Percentiles rank a stretch among this genome's conserved stretches.
Evolutionary conservation across 2,888 invertebrate genomes (phyloP).

Genomic region (Cantharis nigra): DNA sequence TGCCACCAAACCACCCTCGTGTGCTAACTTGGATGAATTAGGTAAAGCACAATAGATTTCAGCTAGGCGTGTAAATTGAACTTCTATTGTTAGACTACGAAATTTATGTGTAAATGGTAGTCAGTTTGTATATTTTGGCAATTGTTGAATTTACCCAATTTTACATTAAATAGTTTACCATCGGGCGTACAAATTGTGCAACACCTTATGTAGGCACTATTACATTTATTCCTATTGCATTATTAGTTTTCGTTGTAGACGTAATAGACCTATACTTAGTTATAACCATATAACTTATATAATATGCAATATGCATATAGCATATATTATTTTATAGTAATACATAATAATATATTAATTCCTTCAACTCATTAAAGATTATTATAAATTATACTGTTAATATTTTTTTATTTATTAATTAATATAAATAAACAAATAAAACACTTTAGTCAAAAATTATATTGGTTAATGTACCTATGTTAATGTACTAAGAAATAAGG

Average conservation of each 20-base stretch:
- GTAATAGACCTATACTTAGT: too few relatives aligned
- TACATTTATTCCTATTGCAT: background rate
- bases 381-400: too few relatives aligned
- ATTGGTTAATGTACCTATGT: too few relatives aligned
- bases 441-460: too few relatives aligned
- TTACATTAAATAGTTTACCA: slow-evolving; percentile 11
- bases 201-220: slow-evolving; percentile 4
- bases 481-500: too few relatives aligned
- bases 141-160: slow-evolving; percentile 27
- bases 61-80: slow-evolving; percentile 49
- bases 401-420: too few relatives aligned
- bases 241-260: background rate
- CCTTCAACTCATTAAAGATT: too few relatives aligned
- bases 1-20: slow-evolving; percentile 36
- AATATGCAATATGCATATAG: too few relatives aligned
- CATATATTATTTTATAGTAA: too few relatives aligned
- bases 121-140: slow-evolving; percentile 25
- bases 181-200: slow-evolving; percentile 12
- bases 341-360: too few relatives aligned
- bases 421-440: too few relatives aligned
- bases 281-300: too few relatives aligned
- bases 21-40: slow-evolving; percentile 45
- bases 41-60: slow-evolving; percentile 45
- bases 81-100: slow-evolving; percentile 45
- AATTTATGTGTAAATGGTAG: slow-evolving; percentile 40